These are phyloP conservation scores for Chlorodrepanis virens DNA, from an alignment of 2,113 vertebrate species.

Conservation along the genomic window DNA sequence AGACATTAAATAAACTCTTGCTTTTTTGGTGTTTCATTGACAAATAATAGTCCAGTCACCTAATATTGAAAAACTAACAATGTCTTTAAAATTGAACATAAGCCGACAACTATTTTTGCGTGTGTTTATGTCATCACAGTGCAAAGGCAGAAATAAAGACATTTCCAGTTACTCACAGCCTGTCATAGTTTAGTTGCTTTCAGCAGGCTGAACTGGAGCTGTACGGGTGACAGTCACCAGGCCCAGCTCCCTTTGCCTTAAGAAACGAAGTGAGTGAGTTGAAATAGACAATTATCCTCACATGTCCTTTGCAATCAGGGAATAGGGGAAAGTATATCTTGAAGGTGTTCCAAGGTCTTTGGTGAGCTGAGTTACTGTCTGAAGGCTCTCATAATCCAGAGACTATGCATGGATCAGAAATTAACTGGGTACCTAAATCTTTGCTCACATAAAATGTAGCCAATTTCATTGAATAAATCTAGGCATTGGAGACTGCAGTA, in stretches of 20 bases:
- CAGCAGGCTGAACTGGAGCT: not conserved
- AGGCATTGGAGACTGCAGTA: not conserved
- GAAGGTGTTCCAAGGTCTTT: not conserved
- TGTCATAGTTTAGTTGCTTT: not conserved
- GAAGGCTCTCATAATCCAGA: not conserved
- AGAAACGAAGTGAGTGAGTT: not conserved
- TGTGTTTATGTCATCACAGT: not conserved
- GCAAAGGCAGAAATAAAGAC: not conserved
- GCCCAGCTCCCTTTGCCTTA: not conserved
- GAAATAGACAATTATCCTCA: not conserved
- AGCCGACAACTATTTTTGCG: not conserved
- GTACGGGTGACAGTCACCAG: fast-evolving
- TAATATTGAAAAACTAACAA: not conserved
- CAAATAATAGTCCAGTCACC: not conserved
- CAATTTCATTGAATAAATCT: not conserved
- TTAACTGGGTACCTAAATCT: not conserved
- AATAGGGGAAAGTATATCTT: not conserved
- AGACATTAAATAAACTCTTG: not conserved
- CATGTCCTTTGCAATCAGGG: not conserved
- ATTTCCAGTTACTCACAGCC: not conserved
- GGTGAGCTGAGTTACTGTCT: not conserved
- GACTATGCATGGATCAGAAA: not conserved
- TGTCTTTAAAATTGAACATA: not conserved
- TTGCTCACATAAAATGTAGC: not conserved
- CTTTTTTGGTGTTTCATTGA: not conserved